Percentiles rank a stretch among this genome's conserved stretches.
These are phyloP conservation scores for Hydrolagus colliei DNA, from an alignment of 2,797 vertebrate species.

Conservation along the genomic window DNA sequence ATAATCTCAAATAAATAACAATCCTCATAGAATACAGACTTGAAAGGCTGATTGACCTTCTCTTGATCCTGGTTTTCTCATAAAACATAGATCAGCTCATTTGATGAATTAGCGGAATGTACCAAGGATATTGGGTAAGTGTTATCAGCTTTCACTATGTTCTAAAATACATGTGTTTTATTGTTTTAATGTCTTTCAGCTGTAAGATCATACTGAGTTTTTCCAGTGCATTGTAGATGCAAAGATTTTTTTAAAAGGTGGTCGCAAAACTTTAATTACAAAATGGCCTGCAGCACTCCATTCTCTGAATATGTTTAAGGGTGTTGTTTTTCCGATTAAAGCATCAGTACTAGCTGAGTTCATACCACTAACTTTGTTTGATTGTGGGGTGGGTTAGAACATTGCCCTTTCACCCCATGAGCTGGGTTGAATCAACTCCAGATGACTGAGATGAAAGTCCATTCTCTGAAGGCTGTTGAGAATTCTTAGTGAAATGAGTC, in stretches of 20 bases:
- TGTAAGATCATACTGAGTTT: neutral
- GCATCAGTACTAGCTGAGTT: neutral
- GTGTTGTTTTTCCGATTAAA: neutral
- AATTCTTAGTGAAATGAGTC: neutral
- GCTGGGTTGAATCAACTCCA: neutral
- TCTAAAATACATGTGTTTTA: neutral
- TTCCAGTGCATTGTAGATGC: neutral
- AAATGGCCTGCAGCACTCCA: neutral
- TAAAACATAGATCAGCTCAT: neutral
- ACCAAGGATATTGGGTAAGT: neutral
- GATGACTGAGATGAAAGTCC: neutral
- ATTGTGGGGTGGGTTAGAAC: neutral
- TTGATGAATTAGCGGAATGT: neutral
- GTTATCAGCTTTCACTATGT: neutral
- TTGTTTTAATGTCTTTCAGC: neutral
- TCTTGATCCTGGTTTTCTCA: neutral
- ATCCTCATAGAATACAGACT: neutral
- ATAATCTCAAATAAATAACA: neutral
- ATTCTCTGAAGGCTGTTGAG: neutral
- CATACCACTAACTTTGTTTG: neutral
- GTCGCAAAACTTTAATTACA: neutral
- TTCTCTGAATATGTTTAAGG: neutral
- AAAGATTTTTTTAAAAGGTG: neutral
- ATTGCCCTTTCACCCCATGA: constrained; percentile 5
- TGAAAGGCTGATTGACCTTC: no score